Evolutionary conservation across 2,888 invertebrate genomes (phyloP).

Genomic region (Clitarchus hookeri): DNA sequence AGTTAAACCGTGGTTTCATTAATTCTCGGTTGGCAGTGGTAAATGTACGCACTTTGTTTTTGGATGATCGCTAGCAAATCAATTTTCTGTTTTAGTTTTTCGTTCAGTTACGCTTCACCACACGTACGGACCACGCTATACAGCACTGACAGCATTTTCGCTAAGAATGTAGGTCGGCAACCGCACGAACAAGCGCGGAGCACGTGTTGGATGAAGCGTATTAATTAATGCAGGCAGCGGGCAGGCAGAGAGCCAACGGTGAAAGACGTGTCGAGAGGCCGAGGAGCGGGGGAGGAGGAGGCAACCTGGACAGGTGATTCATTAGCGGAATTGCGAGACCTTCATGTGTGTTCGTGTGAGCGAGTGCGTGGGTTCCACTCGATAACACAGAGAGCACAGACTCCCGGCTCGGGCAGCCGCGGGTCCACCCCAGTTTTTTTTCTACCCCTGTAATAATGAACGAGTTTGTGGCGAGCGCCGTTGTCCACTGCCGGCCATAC

Average conservation of each 20-base stretch:
- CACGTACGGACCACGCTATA: too few relatives aligned
- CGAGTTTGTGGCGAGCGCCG: not conserved
- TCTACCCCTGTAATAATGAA: not conserved
- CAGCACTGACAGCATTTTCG: too few relatives aligned
- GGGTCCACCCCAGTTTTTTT: not conserved
- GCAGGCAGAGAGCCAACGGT: not conserved
- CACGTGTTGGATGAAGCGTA: not conserved
- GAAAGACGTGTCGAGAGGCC: not conserved
- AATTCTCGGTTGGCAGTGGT: too few relatives aligned
- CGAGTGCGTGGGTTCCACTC: not conserved
- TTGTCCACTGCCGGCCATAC: not conserved
- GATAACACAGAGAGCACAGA: not conserved
- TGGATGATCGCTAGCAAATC: too few relatives aligned
- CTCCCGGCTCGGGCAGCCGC: not conserved
- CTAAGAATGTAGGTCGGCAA: not conserved
- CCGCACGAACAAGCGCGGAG: not conserved
- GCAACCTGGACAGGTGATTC: slow-evolving; percentile 1
- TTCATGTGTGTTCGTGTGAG: too few relatives aligned
- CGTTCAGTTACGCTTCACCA: too few relatives aligned
- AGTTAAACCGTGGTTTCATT: too few relatives aligned
- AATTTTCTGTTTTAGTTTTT: too few relatives aligned
- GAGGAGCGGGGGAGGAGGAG: not conserved
- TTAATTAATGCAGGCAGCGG: not conserved
- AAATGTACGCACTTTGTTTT: too few relatives aligned
- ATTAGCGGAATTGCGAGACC: not conserved